A percentile compares a stretch with the other conserved stretches of the same genome.
Conservation (phyloP, 2,888 invertebrate genomes). For the Orthosia gothica region DNA sequence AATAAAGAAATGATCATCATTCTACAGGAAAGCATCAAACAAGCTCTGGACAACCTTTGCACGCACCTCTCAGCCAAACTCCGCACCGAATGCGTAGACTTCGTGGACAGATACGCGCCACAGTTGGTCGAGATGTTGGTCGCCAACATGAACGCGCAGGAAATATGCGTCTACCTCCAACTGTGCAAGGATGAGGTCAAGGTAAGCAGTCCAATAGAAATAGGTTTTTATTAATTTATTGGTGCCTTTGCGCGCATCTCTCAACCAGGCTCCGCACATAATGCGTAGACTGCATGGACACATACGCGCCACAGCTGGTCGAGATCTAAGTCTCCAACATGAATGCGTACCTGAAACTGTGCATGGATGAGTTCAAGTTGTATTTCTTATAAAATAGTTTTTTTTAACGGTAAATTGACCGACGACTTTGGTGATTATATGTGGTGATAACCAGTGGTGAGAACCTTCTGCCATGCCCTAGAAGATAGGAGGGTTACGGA, state of each 20-base stretch:
- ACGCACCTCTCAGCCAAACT: constrained; percentile 92
- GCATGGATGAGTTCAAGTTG: constrained; percentile 86
- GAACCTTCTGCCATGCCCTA: too few relatives aligned
- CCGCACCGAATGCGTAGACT: constrained; percentile 93
- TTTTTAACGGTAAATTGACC: too few relatives aligned
- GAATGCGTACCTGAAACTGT: constrained; percentile 94
- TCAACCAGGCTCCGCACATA: constrained; percentile 92
- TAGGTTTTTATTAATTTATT: background rate
- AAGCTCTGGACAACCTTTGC: constrained; percentile 94
- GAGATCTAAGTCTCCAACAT: constrained; percentile 95
- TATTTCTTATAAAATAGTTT: too few relatives aligned
- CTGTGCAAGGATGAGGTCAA: constrained; percentile 92
- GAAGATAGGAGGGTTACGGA: too few relatives aligned
- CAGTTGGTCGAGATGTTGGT: constrained; percentile 95
- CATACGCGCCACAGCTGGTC: constrained; percentile 94
- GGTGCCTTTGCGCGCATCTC: constrained; percentile 93
- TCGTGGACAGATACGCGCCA: constrained; percentile 95
- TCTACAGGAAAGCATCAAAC: constrained; percentile 93
- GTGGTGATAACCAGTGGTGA: too few relatives aligned
- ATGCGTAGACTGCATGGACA: constrained; percentile 95
- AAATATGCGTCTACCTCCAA: constrained; percentile 95
- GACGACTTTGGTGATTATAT: too few relatives aligned
- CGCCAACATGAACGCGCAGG: constrained; percentile 93
- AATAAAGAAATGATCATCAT: background rate
- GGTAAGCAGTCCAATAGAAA: constrained; percentile 3